A percentile compares a stretch with the other conserved stretches of the same genome.
Evolutionary conservation across 1,140 invertebrate genomes (phyloP).

Genomic region (Magallana gigas): DNA sequence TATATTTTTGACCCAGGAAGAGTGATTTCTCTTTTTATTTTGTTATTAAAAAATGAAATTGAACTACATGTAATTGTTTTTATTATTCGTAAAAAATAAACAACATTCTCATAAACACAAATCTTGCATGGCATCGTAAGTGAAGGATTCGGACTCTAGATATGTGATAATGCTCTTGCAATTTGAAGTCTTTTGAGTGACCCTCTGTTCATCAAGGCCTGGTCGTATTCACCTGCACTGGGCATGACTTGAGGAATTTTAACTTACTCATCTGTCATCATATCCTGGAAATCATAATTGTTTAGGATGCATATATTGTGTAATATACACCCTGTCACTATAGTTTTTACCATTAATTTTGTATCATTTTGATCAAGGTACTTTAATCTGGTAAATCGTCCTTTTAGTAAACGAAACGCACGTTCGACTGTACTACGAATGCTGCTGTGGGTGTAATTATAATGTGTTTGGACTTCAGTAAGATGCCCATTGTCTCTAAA

Average conservation of each 20-base stretch:
- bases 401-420: no score
- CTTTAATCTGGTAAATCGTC: no score
- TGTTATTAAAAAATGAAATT: not conserved
- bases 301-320: not conserved
- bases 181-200: not conserved
- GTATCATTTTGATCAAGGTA: no score
- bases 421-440: no score
- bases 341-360: no score
- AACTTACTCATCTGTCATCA: not conserved
- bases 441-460: no score
- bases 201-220: not conserved
- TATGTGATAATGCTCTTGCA: not conserved
- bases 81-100: not conserved
- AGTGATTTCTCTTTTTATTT: not conserved
- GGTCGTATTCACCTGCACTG: not conserved
- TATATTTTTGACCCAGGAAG: not conserved
- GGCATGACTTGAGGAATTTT: not conserved
- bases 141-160: not conserved
- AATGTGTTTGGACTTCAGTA: not conserved
- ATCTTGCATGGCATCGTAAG: not conserved
- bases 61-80: not conserved
- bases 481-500: slow-evolving; percentile 70
- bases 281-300: not conserved
- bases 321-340: no score
- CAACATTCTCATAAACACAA: not conserved